Conservation (phyloP, 2,888 invertebrate species). For the Hololepta plana region DNA sequence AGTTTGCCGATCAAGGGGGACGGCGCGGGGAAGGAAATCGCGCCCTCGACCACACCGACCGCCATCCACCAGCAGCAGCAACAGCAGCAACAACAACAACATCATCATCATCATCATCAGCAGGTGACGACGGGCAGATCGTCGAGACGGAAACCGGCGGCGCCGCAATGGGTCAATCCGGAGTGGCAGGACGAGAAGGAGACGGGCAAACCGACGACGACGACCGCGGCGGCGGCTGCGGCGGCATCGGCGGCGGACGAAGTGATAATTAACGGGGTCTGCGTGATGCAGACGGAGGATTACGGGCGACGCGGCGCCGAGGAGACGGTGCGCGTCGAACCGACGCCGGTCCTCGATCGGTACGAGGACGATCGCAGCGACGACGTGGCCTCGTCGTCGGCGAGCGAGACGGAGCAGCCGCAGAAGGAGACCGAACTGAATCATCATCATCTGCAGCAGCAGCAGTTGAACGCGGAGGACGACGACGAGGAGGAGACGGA, state of each 20-base stretch:
- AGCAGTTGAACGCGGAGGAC: slow-evolving; percentile 12
- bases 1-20: slow-evolving; percentile 26
- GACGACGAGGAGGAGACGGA: slow-evolving; percentile 18
- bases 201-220: slow-evolving; percentile 22
- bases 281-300: slow-evolving; percentile 75
- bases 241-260: slow-evolving; percentile 29
- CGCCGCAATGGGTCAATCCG: slow-evolving; percentile 95
- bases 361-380: slow-evolving; percentile 36
- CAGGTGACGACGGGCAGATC: slow-evolving; percentile 24
- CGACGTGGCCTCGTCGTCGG: slow-evolving; percentile 28
- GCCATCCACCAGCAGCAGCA: slow-evolving; percentile 12
- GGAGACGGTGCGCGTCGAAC: slow-evolving; percentile 60
- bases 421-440: slow-evolving; percentile 11
- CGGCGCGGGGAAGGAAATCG: slow-evolving; percentile 28
- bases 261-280: slow-evolving; percentile 85
- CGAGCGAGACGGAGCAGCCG: slow-evolving; percentile 14
- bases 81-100: slow-evolving; percentile 8
- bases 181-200: slow-evolving; percentile 63
- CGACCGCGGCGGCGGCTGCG: slow-evolving; percentile 4
- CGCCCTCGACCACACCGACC: slow-evolving; percentile 30
- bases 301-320: slow-evolving; percentile 38
- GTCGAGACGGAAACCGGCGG: slow-evolving; percentile 80
- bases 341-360: slow-evolving; percentile 49
- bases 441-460: slow-evolving; percentile 11
- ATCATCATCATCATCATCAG: slow-evolving; percentile 11